Conservation (phyloP, 2,797 vertebrate species). For the Philypnodon macrostomus region DNA sequence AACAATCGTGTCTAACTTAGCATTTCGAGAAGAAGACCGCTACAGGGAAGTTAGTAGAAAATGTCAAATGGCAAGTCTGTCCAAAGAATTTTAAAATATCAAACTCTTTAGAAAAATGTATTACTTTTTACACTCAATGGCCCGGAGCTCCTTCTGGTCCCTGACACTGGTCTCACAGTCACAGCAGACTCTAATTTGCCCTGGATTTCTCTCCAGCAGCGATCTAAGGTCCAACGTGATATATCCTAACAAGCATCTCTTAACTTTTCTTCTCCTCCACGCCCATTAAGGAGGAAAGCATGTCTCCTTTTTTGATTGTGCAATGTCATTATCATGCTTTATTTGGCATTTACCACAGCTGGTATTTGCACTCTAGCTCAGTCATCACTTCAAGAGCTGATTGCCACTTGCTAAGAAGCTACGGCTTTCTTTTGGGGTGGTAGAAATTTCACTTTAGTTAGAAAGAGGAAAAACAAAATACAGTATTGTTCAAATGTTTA, state of each 20-base stretch:
- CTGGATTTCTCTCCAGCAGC: conserved; percentile 49
- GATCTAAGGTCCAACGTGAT: conserved; percentile 62
- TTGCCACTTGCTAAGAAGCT: conserved; percentile 42
- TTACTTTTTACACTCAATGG: conserved; percentile 50
- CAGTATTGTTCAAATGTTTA: conserved; percentile 45
- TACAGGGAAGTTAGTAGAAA: conserved; percentile 2
- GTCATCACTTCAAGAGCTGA: conserved; percentile 40
- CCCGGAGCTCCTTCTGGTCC: conserved; percentile 49
- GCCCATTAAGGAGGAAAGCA: conserved; percentile 41
- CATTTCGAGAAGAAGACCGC: conserved; percentile 20
- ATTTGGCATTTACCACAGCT: conserved; percentile 74
- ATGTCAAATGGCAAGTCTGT: conserved; percentile 45
- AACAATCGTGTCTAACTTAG: conserved; percentile 30
- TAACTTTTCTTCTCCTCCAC: conserved; percentile 37
- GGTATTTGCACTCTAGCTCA: conserved; percentile 37
- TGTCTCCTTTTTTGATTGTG: conserved; percentile 62
- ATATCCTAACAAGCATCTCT: conserved; percentile 51
- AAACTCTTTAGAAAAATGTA: conserved; percentile 43
- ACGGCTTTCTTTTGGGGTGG: conserved; percentile 16
- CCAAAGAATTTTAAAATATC: conserved; percentile 49
- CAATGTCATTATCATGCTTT: conserved; percentile 55
- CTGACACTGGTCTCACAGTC: conserved; percentile 52
- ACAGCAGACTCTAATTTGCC: conserved; percentile 62
- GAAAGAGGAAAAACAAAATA: conserved; percentile 34
- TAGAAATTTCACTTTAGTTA: conserved; percentile 3